phyloP scores from a whole-genome alignment of 2,797 vertebrate species.

The Periophthalmus magnuspinnatus region DNA sequence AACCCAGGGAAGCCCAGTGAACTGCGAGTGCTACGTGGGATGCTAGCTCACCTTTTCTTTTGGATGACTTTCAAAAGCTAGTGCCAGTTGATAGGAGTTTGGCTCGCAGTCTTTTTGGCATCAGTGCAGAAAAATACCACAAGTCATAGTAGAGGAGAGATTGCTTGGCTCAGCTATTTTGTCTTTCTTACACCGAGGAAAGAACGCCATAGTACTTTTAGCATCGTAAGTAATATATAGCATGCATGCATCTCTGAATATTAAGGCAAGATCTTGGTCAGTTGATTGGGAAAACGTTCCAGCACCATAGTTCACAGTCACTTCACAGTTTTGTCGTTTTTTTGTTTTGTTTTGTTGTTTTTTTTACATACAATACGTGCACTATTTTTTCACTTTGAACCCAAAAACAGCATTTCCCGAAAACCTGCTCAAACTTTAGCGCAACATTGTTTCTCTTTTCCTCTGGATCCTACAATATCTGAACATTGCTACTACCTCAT shows the following conservation, averaged over 20 bases:
- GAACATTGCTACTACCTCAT: slow-evolving; percentile 15
- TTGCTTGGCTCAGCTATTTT: slow-evolving; percentile 57
- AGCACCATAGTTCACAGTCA: neutral
- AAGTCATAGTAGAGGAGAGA: slow-evolving; percentile 45
- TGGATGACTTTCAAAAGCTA: slow-evolving; percentile 75
- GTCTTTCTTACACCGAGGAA: slow-evolving; percentile 35
- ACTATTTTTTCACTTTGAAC: neutral
- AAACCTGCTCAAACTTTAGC: neutral
- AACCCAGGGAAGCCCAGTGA: slow-evolving; percentile 24
- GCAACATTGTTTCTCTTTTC: neutral
- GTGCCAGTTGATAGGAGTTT: slow-evolving; percentile 61
- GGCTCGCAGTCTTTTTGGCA: slow-evolving; percentile 57
- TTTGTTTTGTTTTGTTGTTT: neutral
- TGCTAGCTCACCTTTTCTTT: slow-evolving; percentile 58
- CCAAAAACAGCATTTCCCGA: neutral
- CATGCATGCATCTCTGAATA: neutral
- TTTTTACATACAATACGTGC: neutral
- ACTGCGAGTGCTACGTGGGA: slow-evolving; percentile 39
- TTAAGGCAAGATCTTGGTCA: neutral
- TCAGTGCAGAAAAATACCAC: slow-evolving; percentile 52
- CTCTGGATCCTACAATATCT: slow-evolving; percentile 12
- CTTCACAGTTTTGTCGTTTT: neutral
- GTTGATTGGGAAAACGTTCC: too few species aligned
- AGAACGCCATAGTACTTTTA: slow-evolving; percentile 29
- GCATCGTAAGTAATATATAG: slow-evolving; percentile 11